A percentile compares a stretch with the other conserved stretches of the same genome.
phyloP scores from a whole-genome alignment of 2,888 invertebrate species.

The Phalangium opilio region DNA sequence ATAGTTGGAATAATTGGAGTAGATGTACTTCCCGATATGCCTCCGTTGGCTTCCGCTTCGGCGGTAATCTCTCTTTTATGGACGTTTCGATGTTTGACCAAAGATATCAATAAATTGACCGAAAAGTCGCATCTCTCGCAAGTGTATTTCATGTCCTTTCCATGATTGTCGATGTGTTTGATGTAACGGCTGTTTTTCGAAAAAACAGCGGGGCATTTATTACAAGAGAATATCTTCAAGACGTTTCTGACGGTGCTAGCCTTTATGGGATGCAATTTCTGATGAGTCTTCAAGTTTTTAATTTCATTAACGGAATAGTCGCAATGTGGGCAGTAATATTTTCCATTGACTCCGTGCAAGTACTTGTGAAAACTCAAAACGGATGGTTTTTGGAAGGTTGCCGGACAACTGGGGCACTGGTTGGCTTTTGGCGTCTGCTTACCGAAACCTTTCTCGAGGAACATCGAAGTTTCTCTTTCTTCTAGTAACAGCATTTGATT shows the following conservation, averaged over 20 bases:
- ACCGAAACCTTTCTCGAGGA: background rate
- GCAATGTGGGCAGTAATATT: conserved; percentile 52
- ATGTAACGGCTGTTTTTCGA: conserved; percentile 70
- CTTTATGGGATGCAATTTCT: conserved; percentile 48
- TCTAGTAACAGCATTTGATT: conserved; percentile 17
- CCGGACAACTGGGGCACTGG: conserved; percentile 43
- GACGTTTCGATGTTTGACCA: conserved; percentile 62
- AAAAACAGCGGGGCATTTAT: conserved; percentile 73
- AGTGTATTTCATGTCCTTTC: conserved; percentile 62
- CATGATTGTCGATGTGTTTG: conserved; percentile 63
- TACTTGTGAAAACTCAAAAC: conserved; percentile 53
- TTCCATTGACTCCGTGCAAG: conserved; percentile 46
- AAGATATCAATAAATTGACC: conserved; percentile 69
- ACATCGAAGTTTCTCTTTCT: conserved; percentile 9
- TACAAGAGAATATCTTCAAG: conserved; percentile 35
- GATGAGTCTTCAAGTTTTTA: conserved; percentile 50
- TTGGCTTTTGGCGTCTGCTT: conserved; percentile 23
- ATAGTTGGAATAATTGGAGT: conserved; percentile 1
- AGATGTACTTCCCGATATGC: too few species aligned
- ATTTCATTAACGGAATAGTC: conserved; percentile 51
- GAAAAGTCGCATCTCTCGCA: conserved; percentile 76
- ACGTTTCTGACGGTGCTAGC: conserved; percentile 1
- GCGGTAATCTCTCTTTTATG: conserved; percentile 35
- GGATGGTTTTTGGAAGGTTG: conserved; percentile 53
- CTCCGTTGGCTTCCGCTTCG: conserved; percentile 27